phyloP scores from a whole-genome alignment of 2,888 invertebrate species.

The Sarcophaga variegata region DNA sequence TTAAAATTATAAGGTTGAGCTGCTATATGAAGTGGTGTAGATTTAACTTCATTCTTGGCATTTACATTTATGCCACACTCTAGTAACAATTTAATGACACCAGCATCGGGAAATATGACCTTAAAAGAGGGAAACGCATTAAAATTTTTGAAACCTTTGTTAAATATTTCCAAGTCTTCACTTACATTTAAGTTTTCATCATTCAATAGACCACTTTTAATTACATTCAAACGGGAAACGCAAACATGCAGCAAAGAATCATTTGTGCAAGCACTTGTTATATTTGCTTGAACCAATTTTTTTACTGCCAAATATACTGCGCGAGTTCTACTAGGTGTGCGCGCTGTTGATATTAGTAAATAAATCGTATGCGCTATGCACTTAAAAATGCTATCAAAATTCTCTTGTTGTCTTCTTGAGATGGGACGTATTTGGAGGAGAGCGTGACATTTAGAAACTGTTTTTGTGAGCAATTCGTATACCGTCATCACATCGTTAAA shows the following conservation, averaged over 20 bases:
- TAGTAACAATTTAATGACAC: conserved; percentile 88
- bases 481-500: conserved; percentile 88
- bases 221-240: conserved; percentile 89
- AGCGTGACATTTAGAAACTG: conserved; percentile 84
- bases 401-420: conserved; percentile 90
- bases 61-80: conserved; percentile 90
- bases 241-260: conserved; percentile 94
- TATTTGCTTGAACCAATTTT: conserved; percentile 83
- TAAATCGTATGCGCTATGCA: conserved; percentile 90
- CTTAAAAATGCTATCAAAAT: conserved; percentile 90
- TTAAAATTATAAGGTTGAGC: conserved; percentile 89
- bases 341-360: conserved; percentile 85
- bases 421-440: conserved; percentile 85
- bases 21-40: conserved; percentile 92
- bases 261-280: conserved; percentile 87
- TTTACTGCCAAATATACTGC: conserved; percentile 83
- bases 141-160: background rate
- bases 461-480: conserved; percentile 86
- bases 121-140: conserved; percentile 74
- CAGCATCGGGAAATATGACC: conserved; percentile 88
- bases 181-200: conserved; percentile 84
- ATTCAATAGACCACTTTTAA: conserved; percentile 89
- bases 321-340: conserved; percentile 82
- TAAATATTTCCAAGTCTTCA: conserved; percentile 5
- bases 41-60: conserved; percentile 88